A percentile compares a stretch with the other conserved stretches of the same genome.
Evolutionary conservation across 1,140 invertebrate species (phyloP).

Genomic region (Cataglyphis hispanica): DNA sequence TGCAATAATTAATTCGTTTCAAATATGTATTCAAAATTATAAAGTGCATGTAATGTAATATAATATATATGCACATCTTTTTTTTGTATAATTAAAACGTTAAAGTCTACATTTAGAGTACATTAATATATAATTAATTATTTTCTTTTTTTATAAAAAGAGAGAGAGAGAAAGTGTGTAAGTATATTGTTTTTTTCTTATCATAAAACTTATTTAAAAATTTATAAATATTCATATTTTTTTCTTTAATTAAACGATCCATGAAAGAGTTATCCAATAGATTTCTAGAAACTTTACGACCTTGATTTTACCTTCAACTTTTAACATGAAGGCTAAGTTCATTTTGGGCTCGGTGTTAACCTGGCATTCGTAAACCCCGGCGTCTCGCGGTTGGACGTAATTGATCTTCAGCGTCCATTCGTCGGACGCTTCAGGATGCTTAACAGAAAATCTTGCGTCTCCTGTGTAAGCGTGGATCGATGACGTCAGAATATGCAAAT

Average conservation of each 20-base stretch:
- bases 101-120: not conserved
- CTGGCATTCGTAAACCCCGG: conserved; percentile 95
- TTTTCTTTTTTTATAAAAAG: not conserved
- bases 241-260: not conserved
- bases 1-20: not conserved
- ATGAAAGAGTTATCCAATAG: conserved; percentile 50
- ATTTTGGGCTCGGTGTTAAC: conserved; percentile 95
- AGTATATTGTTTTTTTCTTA: not conserved
- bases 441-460: conserved; percentile 93
- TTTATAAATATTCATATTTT: not conserved
- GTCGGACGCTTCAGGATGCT: conserved; percentile 94
- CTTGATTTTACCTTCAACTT: conserved; percentile 91
- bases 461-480: conserved; percentile 95
- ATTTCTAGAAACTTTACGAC: not conserved
- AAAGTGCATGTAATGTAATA: not conserved
- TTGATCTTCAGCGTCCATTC: conserved; percentile 97
- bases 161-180: too few species aligned
- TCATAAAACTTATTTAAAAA: not conserved
- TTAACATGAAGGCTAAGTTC: conserved; percentile 92
- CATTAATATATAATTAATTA: not conserved
- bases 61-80: not conserved
- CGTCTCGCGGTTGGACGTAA: conserved; percentile 94
- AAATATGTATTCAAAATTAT: not conserved
- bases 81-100: not conserved
- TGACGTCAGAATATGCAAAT: conserved; percentile 95